phyloP scores from a whole-genome alignment of 2,888 invertebrate genomes.

The Microctonus brassicae region DNA sequence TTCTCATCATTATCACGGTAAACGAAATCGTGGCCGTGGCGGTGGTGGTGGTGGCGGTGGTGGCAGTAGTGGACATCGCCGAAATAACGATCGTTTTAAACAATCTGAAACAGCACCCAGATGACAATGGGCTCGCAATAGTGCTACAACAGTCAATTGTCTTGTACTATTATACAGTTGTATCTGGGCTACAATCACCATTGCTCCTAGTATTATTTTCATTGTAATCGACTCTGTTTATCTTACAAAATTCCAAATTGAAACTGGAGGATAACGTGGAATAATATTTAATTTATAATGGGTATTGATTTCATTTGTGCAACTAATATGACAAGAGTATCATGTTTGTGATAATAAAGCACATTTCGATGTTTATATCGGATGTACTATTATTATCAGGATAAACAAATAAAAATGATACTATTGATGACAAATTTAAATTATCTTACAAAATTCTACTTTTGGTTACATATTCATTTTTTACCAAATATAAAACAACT shows the following conservation, averaged over 20 bases:
- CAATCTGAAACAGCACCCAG: constrained; percentile 63
- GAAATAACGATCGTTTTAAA: constrained; percentile 60
- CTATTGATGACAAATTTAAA: not conserved
- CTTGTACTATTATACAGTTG: not conserved
- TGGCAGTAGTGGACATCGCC: constrained; percentile 53
- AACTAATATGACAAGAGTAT: not conserved
- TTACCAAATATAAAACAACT: not conserved
- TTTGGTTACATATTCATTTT: not conserved
- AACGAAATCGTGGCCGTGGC: constrained; percentile 58
- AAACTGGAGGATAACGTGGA: not conserved
- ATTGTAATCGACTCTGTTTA: constrained; percentile 10
- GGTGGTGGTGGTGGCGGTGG: constrained; percentile 55
- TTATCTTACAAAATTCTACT: not conserved
- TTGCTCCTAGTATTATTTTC: not conserved
- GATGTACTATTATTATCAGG: not conserved
- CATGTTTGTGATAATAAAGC: not conserved
- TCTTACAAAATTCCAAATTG: not conserved
- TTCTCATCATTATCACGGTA: constrained; percentile 46
- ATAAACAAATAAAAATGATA: not conserved
- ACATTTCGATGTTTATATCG: not conserved
- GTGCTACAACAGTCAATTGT: constrained; percentile 41
- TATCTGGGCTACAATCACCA: not conserved
- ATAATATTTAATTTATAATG: not conserved
- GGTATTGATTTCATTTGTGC: not conserved
- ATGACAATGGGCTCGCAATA: constrained; percentile 65